Conservation (phyloP, 2,888 invertebrate genomes). For the Timema podura region DNA sequence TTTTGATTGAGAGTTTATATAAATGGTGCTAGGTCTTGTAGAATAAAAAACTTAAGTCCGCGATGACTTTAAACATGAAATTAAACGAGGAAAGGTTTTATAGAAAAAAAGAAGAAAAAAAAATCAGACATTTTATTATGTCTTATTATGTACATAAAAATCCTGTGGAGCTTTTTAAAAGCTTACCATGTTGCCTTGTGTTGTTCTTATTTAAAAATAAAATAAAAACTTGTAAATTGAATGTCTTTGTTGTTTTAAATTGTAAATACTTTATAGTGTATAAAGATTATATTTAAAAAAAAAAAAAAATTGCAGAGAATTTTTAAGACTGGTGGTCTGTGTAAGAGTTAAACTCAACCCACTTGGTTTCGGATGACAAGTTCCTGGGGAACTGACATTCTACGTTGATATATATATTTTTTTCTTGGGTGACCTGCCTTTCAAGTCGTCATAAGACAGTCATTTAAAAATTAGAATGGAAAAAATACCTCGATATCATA, state of each 20-base stretch:
- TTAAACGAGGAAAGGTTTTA: too few relatives aligned
- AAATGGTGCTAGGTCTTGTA: slow-evolving; percentile 30
- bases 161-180: slow-evolving; percentile 27
- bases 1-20: slow-evolving; percentile 18
- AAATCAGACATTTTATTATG: slow-evolving; percentile 22
- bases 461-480: too few relatives aligned
- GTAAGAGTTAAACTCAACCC: slow-evolving; percentile 22
- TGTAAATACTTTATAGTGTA: slow-evolving; percentile 28
- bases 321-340: slow-evolving; percentile 28
- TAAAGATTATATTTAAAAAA: slow-evolving; percentile 22
- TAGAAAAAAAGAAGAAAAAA: neutral
- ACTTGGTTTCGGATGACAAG: slow-evolving; percentile 17
- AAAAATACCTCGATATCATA: too few relatives aligned
- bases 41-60: slow-evolving; percentile 20
- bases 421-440: too few relatives aligned
- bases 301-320: slow-evolving; percentile 16
- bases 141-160: slow-evolving; percentile 24
- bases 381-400: slow-evolving; percentile 16
- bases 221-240: slow-evolving; percentile 25
- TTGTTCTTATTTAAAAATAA: slow-evolving; percentile 27
- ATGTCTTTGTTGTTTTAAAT: slow-evolving; percentile 29
- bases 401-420: too few relatives aligned
- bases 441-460: too few relatives aligned
- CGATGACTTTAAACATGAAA: slow-evolving; percentile 26
- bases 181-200: slow-evolving; percentile 32